Conservation (phyloP, 1,140 invertebrate genomes). For the Aphelinus certus region DNA sequence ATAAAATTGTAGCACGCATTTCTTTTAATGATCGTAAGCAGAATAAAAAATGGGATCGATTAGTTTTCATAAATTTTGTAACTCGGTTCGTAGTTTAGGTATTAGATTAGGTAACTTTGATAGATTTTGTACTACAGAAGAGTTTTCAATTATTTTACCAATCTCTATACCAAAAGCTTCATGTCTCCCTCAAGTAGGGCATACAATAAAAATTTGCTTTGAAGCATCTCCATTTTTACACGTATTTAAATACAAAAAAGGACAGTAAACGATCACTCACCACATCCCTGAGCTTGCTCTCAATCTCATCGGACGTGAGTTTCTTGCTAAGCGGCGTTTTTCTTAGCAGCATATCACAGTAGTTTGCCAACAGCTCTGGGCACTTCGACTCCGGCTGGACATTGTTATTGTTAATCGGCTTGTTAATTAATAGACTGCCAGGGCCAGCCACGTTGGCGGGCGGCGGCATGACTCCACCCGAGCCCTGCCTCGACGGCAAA, state of each 20-base stretch:
- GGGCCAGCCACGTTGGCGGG: conserved; percentile 39
- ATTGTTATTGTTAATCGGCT: conserved; percentile 59
- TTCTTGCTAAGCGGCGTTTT: conserved; percentile 97
- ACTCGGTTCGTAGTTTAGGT: too few relatives aligned
- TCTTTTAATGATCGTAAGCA: too few relatives aligned
- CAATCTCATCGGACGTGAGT: conserved; percentile 97
- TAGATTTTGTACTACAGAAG: too few relatives aligned
- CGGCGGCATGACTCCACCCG: conserved; percentile 55
- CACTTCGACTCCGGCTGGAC: conserved; percentile 92
- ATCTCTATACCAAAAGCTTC: too few relatives aligned
- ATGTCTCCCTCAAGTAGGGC: too few relatives aligned
- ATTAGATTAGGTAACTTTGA: too few relatives aligned
- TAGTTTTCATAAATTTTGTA: too few relatives aligned
- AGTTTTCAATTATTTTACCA: too few relatives aligned
- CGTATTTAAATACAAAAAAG: background rate
- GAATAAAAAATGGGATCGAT: too few relatives aligned
- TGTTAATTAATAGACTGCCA: conserved; percentile 35
- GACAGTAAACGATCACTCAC: conserved; percentile 63
- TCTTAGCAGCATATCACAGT: conserved; percentile 98
- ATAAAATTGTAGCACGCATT: background rate
- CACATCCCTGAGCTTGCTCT: conserved; percentile 91
- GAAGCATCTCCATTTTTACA: background rate
- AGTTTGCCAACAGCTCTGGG: conserved; percentile 98
- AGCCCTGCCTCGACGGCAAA: conserved; percentile 72
- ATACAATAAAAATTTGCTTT: too few relatives aligned